phyloP scores from a whole-genome alignment of 2,797 vertebrate species.

The Rhinoraja longicauda region DNA sequence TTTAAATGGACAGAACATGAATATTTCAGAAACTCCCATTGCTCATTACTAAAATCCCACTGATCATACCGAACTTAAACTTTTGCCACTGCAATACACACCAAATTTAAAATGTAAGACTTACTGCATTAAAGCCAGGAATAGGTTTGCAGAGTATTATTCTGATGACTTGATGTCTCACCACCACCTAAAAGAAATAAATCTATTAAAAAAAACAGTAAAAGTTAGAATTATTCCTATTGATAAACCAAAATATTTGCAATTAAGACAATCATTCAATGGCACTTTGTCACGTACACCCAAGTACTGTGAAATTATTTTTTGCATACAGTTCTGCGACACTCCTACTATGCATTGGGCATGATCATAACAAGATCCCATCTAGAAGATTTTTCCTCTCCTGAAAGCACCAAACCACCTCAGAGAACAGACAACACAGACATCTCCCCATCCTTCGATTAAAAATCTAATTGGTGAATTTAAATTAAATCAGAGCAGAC shows the following conservation, averaged over 20 bases:
- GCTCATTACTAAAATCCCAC: not conserved
- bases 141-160: slow-evolving; percentile 1
- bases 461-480: too few species aligned
- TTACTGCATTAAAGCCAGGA: slow-evolving; percentile 18
- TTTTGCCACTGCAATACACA: not conserved
- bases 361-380: not conserved
- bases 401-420: not conserved
- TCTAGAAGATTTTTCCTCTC: not conserved
- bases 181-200: slow-evolving; percentile 32
- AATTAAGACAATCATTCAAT: not conserved
- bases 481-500: not conserved
- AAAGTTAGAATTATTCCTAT: not conserved
- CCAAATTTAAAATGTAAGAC: not conserved
- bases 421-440: not conserved
- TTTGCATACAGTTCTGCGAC: too few species aligned
- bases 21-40: not conserved
- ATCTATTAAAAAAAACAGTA: not conserved
- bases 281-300: not conserved
- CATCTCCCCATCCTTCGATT: not conserved
- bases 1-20: not conserved
- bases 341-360: too few species aligned
- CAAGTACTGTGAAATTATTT: too few species aligned
- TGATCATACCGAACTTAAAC: not conserved
- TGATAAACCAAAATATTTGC: not conserved
- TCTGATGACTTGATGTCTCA: slow-evolving; percentile 35